These are phyloP conservation scores for Camarhynchus parvulus DNA, from an alignment of 2,113 vertebrate species.

Conservation along the genomic window DNA sequence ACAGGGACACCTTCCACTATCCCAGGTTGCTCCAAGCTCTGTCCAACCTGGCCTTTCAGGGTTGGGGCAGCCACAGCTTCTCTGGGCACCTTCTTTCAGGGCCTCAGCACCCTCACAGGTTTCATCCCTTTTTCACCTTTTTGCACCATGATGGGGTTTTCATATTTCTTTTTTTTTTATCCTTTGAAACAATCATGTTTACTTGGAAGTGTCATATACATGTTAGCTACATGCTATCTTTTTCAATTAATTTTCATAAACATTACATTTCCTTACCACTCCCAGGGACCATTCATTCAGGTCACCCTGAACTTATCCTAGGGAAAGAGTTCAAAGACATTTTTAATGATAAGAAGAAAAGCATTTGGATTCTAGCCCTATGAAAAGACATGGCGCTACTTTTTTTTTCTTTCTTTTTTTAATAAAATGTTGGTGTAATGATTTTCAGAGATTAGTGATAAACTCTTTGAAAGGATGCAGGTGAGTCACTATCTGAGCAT, in stretches of 20 bases:
- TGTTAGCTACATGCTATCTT: background rate
- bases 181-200: background rate
- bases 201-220: background rate
- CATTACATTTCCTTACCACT: background rate
- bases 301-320: background rate
- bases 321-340: background rate
- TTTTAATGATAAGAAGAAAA: slow-evolving; percentile 5
- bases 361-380: background rate
- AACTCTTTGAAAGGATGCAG: background rate
- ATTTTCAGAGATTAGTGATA: slow-evolving; percentile 9
- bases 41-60: background rate
- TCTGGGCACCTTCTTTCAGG: background rate
- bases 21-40: background rate
- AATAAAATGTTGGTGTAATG: background rate
- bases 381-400: background rate
- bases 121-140: background rate
- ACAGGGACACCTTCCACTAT: background rate
- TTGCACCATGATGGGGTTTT: background rate
- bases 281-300: background rate
- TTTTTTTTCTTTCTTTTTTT: background rate
- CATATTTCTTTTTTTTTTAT: background rate
- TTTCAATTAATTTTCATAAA: background rate
- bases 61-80: background rate
- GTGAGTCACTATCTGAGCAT: background rate
- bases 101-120: background rate